Base-by-base conservation (phyloP, 2,888 invertebrate species). In the Drosophila hawaiiensis region DNA sequence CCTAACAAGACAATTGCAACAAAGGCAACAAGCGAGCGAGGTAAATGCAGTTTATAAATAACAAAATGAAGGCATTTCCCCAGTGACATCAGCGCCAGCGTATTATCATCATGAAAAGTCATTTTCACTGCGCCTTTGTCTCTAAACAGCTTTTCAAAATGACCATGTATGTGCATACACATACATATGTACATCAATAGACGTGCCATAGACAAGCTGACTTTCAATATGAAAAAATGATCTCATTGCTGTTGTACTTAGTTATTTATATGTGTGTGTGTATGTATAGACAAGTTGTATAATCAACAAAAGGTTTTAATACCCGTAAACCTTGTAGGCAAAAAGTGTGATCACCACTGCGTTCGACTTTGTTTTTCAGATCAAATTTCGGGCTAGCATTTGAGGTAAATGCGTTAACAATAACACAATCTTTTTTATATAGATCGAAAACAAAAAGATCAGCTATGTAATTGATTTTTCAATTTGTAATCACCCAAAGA, bases 31-130 rank as follows among this genome's bases (percentile, higher is more conserved):
- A 74, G 58, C 39, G 62, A 39, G 69, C 67, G 58, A 70, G 53
- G 54, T 66, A 62, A 86, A 76, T 86, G 81, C 89, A 85, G 66
- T 82, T 75, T 89, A 88, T 74, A 89, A 90, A 90, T 86, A 88
- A 83, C 78, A 69, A 69, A 84, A 78, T 77, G 56, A 78, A 86
- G 78, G 78, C 87, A 90, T 90, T 89, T 88, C 84, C 89, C 69
- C 81, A 63, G 80, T 88, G 87, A 88, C 91, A 88, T 90, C 89
- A 89, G 82, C 89, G 70, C 54, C 73, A 73, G 67, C 71, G 39
- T 29, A 56, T n/a, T 29, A 68, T 70, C 73, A 75, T 55, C 56
- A 74, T 84, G 68, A 73, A 76, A 83, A 81, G 58, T 61, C 84
- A 84, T 82, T 84, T 76, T 69, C 79, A 73, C 33, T 54, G 50